A percentile compares a stretch with the other conserved stretches of the same genome.
phyloP scores from a whole-genome alignment of 2,888 invertebrate genomes.

The Lepidochitona cinerea region DNA sequence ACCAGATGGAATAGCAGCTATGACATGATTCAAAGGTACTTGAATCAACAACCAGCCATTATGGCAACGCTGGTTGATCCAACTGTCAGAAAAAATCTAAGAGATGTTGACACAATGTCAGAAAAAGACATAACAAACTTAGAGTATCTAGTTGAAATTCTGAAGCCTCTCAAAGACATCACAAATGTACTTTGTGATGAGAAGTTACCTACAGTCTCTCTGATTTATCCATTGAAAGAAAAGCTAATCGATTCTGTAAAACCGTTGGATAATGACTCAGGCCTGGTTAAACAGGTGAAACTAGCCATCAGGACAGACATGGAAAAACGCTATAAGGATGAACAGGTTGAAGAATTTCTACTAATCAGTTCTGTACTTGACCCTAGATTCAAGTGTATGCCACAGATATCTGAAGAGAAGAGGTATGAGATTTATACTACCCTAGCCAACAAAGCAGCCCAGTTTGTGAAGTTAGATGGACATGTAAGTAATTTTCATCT shows the following conservation, averaged over 20 bases:
- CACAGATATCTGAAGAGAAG: not conserved
- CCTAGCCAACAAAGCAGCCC: too few species aligned
- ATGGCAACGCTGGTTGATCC: conserved; percentile 14
- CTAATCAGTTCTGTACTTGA: not conserved
- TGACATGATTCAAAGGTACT: conserved; percentile 22
- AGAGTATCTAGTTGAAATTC: conserved; percentile 14
- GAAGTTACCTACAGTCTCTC: conserved; percentile 12
- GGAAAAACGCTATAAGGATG: not conserved
- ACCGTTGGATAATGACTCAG: conserved; percentile 10
- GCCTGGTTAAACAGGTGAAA: not conserved
- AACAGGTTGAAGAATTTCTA: not conserved
- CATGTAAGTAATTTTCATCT: too few species aligned
- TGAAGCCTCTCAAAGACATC: conserved; percentile 18
- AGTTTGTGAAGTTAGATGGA: too few species aligned
- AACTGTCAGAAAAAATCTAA: conserved; percentile 11
- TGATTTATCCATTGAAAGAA: conserved; percentile 14
- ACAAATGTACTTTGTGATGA: conserved; percentile 21
- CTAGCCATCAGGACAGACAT: not conserved
- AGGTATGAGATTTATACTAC: too few species aligned
- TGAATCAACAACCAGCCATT: conserved; percentile 30
- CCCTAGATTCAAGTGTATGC: conserved; percentile 6
- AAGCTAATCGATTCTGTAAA: conserved; percentile 2
- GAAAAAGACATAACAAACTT: conserved; percentile 15
- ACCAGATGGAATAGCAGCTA: conserved; percentile 24
- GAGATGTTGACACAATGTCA: conserved; percentile 17